These are phyloP conservation scores for Muricea muricata DNA, from an alignment of 92 coral and sea anemone species.

Conservation along the genomic window DNA sequence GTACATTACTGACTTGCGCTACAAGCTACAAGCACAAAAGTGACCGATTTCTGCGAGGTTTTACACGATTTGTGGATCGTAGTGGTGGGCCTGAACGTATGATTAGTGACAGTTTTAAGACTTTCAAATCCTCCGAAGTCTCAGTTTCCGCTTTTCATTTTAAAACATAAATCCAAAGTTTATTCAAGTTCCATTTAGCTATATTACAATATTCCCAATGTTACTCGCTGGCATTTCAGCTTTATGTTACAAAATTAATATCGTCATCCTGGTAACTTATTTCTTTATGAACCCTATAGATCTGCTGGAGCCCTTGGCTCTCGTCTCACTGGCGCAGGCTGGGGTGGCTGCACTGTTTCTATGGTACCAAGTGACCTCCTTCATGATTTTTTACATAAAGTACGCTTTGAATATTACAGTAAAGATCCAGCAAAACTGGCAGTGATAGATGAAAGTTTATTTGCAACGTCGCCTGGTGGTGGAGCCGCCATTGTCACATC, in stretches of 20 bases:
- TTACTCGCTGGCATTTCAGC: no score
- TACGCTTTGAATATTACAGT: conserved; percentile 83
- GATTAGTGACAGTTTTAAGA: conserved; percentile 25
- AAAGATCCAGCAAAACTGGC: conserved; percentile 73
- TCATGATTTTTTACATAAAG: conserved; percentile 76
- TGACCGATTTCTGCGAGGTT: conserved; percentile 18
- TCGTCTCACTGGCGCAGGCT: conserved; percentile 99
- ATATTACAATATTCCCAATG: no score
- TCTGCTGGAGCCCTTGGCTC: conserved; percentile 98
- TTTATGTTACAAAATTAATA: no score
- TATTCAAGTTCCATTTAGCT: no score
- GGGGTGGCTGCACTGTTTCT: conserved; percentile 99
- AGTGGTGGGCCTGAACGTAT: conserved; percentile 23
- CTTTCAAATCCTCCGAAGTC: conserved; percentile 28
- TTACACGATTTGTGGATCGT: conserved; percentile 34
- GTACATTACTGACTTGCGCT: not conserved
- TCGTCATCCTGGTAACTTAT: no score
- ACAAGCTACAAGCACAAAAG: no score
- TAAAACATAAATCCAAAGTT: no score
- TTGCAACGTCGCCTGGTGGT: conserved; percentile 95
- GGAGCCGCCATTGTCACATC: conserved; percentile 80
- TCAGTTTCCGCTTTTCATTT: no score
- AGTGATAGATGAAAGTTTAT: conserved; percentile 82
- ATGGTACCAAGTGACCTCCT: conserved; percentile 85
- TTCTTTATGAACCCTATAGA: no score